Conservation (phyloP, 2,888 invertebrate species). For the Mechanitis messenoides region DNA sequence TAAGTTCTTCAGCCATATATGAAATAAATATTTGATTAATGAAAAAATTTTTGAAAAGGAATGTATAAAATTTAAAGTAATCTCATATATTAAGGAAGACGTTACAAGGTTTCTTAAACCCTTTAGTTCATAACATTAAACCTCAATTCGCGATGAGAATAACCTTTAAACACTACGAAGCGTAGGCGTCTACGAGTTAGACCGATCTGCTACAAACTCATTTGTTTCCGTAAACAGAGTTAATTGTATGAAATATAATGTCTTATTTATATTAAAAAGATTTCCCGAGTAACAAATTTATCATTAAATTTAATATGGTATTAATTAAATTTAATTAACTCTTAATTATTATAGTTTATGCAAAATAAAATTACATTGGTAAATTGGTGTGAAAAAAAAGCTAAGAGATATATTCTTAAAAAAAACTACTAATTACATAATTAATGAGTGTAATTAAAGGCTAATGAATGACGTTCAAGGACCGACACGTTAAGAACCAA, state of each 20-base stretch:
- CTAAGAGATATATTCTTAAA: background rate
- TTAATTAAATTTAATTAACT: too few species aligned
- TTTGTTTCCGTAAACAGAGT: slow-evolving; percentile 6
- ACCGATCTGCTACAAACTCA: background rate
- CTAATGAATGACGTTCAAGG: too few species aligned
- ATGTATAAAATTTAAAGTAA: too few species aligned
- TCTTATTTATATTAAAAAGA: background rate
- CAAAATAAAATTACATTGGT: too few species aligned
- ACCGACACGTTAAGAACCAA: too few species aligned
- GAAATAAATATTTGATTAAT: too few species aligned
- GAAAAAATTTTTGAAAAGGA: too few species aligned
- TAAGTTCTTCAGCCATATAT: background rate
- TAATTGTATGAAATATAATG: too few species aligned
- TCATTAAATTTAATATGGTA: too few species aligned
- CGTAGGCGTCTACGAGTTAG: slow-evolving; percentile 15
- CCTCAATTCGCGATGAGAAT: background rate
- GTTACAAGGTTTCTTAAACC: background rate
- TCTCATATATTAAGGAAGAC: too few species aligned
- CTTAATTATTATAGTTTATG: too few species aligned
- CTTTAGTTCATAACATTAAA: background rate
- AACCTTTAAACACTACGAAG: background rate
- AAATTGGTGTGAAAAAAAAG: background rate
- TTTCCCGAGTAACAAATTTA: background rate
- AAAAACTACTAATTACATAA: background rate
- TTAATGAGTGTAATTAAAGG: background rate